Base-by-base conservation (phyloP, 2,888 invertebrate species). In the Leptogaster cylindrica region DNA sequence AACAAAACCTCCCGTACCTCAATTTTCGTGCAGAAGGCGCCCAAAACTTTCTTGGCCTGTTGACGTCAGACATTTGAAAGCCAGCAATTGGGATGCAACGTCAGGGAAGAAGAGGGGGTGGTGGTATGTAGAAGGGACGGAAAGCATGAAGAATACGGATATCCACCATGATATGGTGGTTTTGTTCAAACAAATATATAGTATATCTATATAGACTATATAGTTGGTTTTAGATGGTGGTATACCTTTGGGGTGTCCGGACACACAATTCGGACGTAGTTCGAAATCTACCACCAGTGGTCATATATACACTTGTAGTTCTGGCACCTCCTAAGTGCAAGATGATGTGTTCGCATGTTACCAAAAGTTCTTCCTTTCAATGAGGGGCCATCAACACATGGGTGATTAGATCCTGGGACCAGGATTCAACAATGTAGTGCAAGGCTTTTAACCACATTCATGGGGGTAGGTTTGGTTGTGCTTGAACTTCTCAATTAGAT, bases 1-100 rank as follows among this genome's bases (percentile, higher is more conserved):
- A 72, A 72, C 72, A 72, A 72, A 72, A 72, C 72, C 72, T 72
- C 71, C 69, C 68, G 72, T 72, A 71, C 70, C 68, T 68, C 72
- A 65, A 65, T 50, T 65, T 65, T 65, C 46, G 31, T 31, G 33
- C 48, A 48, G 46, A 48, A 64, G 64, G 31, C 46, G 33, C 48
- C 31, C 64, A n/a, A 64, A 48, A 48, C 44, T 48, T 64, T 33
- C 48, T 48, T 31, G 33, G 48, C 16, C 44, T 61, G 46, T 33
- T 64, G 48, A 48, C 64, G 46, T 46, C 64, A 64, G 27, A 12
- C 64, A n/a, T 3, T n/a, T n/a, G n/a, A n/a, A n/a, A n/a, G n/a
- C 12, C 44, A 27, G 33, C 33, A 31, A 46, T 48, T 48, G 50
- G 16, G 48, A n/a, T 12, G 64, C 44, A 36, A 28, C n/a, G n/a